Percentiles rank a stretch among this genome's conserved stretches.
Evolutionary conservation across 2,888 invertebrate genomes (phyloP).

Genomic region (Seira sanloemensis): DNA sequence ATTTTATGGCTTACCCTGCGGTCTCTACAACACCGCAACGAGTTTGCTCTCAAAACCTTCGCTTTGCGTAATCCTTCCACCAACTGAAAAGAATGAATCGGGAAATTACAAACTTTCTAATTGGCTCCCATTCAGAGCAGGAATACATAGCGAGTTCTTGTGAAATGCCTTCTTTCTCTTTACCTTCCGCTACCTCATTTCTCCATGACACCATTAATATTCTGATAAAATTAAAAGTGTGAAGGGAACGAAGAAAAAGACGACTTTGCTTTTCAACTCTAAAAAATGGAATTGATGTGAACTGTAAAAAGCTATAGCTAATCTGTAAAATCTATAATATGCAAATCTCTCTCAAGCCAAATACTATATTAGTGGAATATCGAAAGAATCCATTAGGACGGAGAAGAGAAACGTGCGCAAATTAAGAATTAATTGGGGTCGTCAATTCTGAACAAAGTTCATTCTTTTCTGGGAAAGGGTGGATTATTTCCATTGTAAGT

Average conservation of each 20-base stretch:
- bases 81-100: too few relatives aligned
- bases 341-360: too few relatives aligned
- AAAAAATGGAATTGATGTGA: background rate
- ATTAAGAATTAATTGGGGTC: background rate
- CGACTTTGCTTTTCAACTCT: background rate
- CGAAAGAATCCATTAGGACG: background rate
- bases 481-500: background rate
- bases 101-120: background rate
- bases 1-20: too few relatives aligned
- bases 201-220: background rate
- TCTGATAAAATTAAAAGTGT: background rate
- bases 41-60: too few relatives aligned
- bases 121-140: background rate
- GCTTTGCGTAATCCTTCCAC: too few relatives aligned
- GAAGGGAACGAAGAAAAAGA: background rate
- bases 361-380: background rate
- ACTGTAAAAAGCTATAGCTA: background rate
- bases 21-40: too few relatives aligned
- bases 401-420: background rate
- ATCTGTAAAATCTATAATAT: too few relatives aligned
- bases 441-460: background rate
- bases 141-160: background rate
- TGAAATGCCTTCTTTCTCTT: too few relatives aligned
- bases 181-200: too few relatives aligned
- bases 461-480: background rate